phyloP scores from a whole-genome alignment of 92 coral and sea anemone genomes.

The Heteractis magnifica region DNA sequence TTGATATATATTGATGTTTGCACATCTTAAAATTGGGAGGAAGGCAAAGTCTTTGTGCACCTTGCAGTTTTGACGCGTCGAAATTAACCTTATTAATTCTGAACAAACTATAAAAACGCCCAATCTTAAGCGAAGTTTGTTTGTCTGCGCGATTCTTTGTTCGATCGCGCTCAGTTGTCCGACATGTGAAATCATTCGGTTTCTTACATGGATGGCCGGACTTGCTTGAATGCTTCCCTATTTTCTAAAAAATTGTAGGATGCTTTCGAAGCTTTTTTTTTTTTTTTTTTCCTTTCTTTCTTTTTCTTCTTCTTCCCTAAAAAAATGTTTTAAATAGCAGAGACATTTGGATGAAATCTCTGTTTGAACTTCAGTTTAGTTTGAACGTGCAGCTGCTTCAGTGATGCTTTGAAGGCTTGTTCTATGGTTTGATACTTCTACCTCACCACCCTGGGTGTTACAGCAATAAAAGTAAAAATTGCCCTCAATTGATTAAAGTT shows the following conservation, averaged over 20 bases:
- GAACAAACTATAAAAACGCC: constrained; percentile 22
- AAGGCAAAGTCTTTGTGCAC: constrained; percentile 16
- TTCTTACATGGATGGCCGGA: neutral
- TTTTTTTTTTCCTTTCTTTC: no score
- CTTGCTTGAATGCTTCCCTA: neutral
- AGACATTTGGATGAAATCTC: neutral
- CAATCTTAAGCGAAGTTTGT: neutral
- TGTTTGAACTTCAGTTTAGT: constrained; percentile 2
- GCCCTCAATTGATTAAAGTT: neutral
- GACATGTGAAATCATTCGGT: neutral
- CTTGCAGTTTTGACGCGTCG: constrained; percentile 11
- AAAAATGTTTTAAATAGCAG: neutral
- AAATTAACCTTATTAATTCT: constrained; percentile 23
- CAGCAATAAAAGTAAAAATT: neutral
- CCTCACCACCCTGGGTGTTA: constrained; percentile 5
- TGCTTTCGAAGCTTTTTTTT: no score
- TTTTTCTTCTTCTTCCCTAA: neutral
- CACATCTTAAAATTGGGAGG: constrained; percentile 22
- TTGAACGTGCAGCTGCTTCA: neutral
- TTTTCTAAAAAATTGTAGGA: neutral
- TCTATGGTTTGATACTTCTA: neutral
- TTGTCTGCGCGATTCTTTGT: neutral
- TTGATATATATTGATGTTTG: constrained; percentile 14
- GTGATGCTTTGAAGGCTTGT: neutral
- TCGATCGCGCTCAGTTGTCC: neutral